Percentiles rank a stretch among this genome's conserved stretches.
Evolutionary conservation across 2,888 invertebrate species (phyloP).

Genomic region (Oligia fasciuncula): DNA sequence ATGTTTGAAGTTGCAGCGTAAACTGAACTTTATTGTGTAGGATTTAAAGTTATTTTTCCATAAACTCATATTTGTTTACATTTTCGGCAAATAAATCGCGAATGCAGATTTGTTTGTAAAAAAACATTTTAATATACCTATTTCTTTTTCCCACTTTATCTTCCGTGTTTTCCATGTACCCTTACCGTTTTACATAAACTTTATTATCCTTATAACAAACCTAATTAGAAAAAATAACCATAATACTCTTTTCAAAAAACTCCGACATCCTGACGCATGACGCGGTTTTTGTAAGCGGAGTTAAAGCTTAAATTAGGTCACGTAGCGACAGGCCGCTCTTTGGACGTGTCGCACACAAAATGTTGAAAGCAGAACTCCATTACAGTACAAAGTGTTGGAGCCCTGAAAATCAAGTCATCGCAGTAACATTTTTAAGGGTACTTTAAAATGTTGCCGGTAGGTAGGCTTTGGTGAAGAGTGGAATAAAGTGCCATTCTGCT

Average conservation of each 20-base stretch:
- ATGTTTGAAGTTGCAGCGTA: no score
- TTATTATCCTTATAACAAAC: not conserved
- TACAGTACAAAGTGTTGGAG: slow-evolving; percentile 11
- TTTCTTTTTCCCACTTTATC: not conserved
- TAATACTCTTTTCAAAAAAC: slow-evolving; percentile 7
- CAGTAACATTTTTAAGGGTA: slow-evolving; percentile 1
- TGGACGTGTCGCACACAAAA: slow-evolving; percentile 32
- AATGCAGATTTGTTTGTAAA: no score
- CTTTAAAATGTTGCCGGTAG: no score
- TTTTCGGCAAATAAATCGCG: no score
- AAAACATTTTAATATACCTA: not conserved
- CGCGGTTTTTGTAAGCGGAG: slow-evolving; percentile 25
- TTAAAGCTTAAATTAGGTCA: slow-evolving; percentile 42
- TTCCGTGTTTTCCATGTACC: not conserved
- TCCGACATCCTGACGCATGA: not conserved
- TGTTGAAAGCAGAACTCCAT: slow-evolving; percentile 31
- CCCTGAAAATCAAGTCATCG: slow-evolving; percentile 19
- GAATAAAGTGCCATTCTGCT: not conserved
- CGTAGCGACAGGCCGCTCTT: slow-evolving; percentile 6
- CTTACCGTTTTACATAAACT: not conserved
- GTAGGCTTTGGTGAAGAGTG: not conserved
- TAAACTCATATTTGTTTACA: no score
- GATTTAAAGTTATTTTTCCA: no score
- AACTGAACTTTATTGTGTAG: no score
- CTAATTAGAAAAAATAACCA: not conserved